Evolutionary conservation across 2,888 invertebrate species (phyloP), one percentile per base, ranked within the genome.

Genomic region (Gasteruption jaculator): DNA sequence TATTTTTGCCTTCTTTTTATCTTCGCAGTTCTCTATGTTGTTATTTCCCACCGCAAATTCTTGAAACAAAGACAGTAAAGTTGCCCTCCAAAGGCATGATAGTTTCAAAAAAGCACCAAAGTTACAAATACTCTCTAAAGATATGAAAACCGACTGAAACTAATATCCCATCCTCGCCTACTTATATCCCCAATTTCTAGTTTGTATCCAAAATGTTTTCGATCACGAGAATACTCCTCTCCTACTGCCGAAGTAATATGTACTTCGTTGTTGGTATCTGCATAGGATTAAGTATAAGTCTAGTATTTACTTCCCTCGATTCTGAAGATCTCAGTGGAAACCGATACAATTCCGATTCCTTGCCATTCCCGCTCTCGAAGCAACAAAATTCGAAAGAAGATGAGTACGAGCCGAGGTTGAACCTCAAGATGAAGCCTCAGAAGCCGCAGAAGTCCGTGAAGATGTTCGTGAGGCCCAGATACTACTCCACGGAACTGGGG

Each of bases 401-500:
- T 10, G 73, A 73, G 26, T 74, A 73, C 44, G 71, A 74, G 41
- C 74, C 74, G 2, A 66, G 65, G 45, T 68, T 75, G 46, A 74
- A 74, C 50, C 54, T 73, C 5, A 72, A 71, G 8, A 71, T 65
- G 12, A 75, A 74, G 47, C 74, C 74, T 1, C 62, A 65, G 21
- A 68, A 65, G 34, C 72, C 74, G 2, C 69, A 72, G 47, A 75
- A 73, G 53, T 59, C 65, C 49, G 75, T 77, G 8, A 79, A 80
- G 60, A 78, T 81, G 53, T 76, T 90, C 50, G 77, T 86, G 38
- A 80, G 96, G 2, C 93, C 95, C 1, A 78, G 95, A 15, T 97
- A 93, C 74, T 94, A 92, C 65, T 91, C 91, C 33, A 92, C 95
- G 0, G 97, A 97, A 70, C 78, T 97, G 40, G 95, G 93, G 12